phyloP scores from a whole-genome alignment of 2,113 vertebrate genomes.

The Salvator merianae region DNA sequence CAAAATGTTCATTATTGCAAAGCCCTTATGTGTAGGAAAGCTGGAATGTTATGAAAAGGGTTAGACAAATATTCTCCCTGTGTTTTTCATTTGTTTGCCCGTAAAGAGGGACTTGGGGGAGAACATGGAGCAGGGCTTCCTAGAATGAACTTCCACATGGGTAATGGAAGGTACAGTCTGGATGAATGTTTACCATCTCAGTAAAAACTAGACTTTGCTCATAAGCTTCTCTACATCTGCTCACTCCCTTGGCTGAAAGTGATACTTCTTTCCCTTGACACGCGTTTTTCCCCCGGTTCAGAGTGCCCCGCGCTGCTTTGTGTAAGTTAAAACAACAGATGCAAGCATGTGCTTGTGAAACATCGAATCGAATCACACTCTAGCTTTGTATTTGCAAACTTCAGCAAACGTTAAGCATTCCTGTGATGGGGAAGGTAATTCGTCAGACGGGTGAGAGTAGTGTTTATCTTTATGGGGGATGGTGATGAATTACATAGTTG shows the following conservation, averaged over 20 bases:
- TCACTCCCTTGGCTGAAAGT: not conserved
- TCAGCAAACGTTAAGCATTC: not conserved
- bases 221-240: not conserved
- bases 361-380: not conserved
- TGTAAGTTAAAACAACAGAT: too few relatives aligned
- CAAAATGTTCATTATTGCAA: not conserved
- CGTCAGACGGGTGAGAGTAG: not conserved
- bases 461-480: not conserved
- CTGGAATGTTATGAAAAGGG: not conserved
- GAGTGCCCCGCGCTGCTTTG: too few relatives aligned
- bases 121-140: not conserved
- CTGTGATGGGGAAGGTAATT: not conserved
- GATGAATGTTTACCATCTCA: not conserved
- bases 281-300: too few relatives aligned
- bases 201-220: not conserved
- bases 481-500: not conserved
- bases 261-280: not conserved
- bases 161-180: not conserved
- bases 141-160: not conserved
- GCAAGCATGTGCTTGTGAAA: too few relatives aligned
- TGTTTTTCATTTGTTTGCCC: not conserved
- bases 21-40: not conserved
- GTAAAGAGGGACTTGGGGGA: not conserved
- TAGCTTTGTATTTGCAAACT: not conserved
- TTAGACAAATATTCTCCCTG: not conserved